Conservation (phyloP, 2,113 vertebrate genomes). For the Brachypodius melanocephalos region DNA sequence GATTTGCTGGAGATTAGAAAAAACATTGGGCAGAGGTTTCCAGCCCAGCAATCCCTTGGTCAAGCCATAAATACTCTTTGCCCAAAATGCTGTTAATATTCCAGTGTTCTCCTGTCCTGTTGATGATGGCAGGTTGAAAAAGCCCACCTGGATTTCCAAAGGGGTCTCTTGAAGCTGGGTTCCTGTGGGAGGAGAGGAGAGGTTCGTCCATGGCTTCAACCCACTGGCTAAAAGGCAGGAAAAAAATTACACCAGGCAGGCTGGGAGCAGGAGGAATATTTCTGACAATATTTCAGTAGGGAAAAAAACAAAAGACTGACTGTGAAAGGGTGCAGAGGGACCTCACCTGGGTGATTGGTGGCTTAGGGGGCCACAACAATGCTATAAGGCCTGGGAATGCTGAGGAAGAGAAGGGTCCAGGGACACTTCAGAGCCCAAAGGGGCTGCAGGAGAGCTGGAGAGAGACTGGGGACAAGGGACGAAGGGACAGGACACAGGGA, state of each 20-base stretch:
- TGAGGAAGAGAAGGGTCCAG: background rate
- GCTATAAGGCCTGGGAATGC: background rate
- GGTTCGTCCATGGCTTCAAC: background rate
- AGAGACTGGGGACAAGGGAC: background rate
- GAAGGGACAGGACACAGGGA: background rate
- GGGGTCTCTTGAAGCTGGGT: background rate
- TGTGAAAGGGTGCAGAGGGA: background rate
- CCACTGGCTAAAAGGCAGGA: background rate
- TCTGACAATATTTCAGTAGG: background rate
- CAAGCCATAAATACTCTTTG: background rate
- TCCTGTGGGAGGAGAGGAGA: background rate
- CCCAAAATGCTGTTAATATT: background rate
- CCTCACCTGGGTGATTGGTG: too few species aligned
- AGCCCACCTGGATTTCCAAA: background rate
- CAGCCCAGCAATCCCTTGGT: background rate
- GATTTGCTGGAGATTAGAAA: background rate
- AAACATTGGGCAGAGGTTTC: background rate
- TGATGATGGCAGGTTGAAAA: background rate
- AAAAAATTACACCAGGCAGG: background rate
- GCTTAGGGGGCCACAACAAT: background rate
- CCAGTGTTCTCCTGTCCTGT: background rate
- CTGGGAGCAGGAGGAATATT: background rate
- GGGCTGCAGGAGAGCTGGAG: background rate
- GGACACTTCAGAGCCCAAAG: fast-evolving
- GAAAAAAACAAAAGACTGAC: background rate